A percentile compares a stretch with the other conserved stretches of the same genome.
Conservation (phyloP, 2,113 vertebrate genomes). For the Origma solitaria region DNA sequence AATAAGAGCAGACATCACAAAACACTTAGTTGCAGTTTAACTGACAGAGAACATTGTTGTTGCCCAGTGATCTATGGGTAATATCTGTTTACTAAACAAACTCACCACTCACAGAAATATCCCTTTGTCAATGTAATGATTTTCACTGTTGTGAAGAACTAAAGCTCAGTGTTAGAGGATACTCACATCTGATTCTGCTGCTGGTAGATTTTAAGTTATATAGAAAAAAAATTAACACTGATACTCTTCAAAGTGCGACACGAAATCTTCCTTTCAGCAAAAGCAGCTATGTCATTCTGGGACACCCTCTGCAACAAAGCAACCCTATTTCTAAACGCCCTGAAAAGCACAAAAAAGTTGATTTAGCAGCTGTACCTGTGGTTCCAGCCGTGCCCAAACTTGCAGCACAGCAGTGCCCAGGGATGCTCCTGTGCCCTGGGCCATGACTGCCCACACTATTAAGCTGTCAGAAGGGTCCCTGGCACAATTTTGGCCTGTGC, state of each 20-base stretch:
- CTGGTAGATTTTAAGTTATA: not conserved
- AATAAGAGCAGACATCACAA: not conserved
- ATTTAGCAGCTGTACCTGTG: not conserved
- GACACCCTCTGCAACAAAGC: not conserved
- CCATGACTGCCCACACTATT: not conserved
- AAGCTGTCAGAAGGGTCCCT: not conserved
- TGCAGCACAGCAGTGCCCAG: not conserved
- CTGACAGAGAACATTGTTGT: not conserved
- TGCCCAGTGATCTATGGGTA: not conserved
- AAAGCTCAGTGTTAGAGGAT: not conserved
- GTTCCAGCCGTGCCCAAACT: not conserved
- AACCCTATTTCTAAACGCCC: not conserved
- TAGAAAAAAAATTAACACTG: not conserved
- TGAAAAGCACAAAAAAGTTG: not conserved
- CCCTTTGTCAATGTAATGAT: not conserved
- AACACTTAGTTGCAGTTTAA: not conserved
- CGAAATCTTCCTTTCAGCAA: not conserved
- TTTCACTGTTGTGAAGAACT: not conserved
- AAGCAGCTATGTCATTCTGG: not conserved
- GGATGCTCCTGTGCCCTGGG: not conserved
- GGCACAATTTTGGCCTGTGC: not conserved
- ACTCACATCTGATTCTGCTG: not conserved
- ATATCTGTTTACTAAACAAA: constrained; percentile 31
- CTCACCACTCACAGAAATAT: not conserved
- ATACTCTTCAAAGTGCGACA: not conserved